A percentile compares a stretch with the other conserved stretches of the same genome.
Evolutionary conservation across 2,113 vertebrate genomes (phyloP).

Genomic region (Riparia riparia): DNA sequence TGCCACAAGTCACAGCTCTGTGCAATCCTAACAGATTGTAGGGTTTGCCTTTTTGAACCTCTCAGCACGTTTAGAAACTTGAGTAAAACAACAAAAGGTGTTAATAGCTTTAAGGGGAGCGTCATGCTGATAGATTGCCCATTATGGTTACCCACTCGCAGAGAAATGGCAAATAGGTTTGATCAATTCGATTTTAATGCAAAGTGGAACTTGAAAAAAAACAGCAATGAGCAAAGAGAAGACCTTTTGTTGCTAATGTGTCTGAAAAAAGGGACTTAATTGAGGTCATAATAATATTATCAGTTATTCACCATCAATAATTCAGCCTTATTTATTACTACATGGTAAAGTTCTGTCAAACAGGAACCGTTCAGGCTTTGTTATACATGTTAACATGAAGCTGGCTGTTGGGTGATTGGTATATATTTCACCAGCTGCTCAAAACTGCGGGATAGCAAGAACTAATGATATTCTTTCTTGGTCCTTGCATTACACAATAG

Average conservation of each 20-base stretch:
- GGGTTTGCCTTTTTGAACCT: conserved; percentile 87
- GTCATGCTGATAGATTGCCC: conserved; percentile 92
- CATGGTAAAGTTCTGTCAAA: conserved; percentile 78
- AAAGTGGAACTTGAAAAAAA: conserved; percentile 75
- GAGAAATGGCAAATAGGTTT: conserved; percentile 89
- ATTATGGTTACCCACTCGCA: conserved; percentile 90
- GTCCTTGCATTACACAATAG: conserved; percentile 56
- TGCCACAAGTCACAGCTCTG: conserved; percentile 75
- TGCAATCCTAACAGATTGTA: conserved; percentile 82
- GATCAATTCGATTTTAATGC: conserved; percentile 94
- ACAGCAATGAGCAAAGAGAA: conserved; percentile 67
- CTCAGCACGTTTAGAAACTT: conserved; percentile 84
- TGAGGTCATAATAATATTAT: conserved; percentile 88
- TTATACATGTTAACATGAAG: conserved; percentile 66
- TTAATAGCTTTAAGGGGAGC: conserved; percentile 94
- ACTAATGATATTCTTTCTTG: conserved; percentile 34
- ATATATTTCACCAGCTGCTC: conserved; percentile 72
- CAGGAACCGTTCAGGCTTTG: conserved; percentile 62
- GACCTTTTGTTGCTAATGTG: conserved; percentile 86
- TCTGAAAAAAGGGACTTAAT: conserved; percentile 84
- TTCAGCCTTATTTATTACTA: conserved; percentile 84
- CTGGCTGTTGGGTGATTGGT: conserved; percentile 59
- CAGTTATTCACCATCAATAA: conserved; percentile 83
- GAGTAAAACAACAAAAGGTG: conserved; percentile 93
- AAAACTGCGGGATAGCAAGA: conserved; percentile 52